phyloP scores from a whole-genome alignment of 92 coral and sea anemone species.

The Diadumene lineata region DNA sequence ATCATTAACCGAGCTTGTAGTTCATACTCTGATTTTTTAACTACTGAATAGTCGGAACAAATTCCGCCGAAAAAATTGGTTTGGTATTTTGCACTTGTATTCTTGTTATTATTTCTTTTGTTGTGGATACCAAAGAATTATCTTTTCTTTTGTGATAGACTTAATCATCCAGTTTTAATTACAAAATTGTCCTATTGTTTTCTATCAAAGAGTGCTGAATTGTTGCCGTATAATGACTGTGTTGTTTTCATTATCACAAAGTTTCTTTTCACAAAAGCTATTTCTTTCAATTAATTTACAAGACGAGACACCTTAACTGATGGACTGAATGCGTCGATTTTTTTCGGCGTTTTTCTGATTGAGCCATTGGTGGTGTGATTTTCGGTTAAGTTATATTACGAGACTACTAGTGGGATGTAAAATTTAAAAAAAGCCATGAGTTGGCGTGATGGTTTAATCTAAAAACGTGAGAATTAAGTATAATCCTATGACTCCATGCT shows the following conservation, averaged over 20 bases:
- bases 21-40: not conserved
- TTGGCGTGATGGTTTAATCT: not conserved
- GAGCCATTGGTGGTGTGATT: not conserved
- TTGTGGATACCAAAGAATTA: conserved; percentile 37
- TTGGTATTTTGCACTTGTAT: conserved; percentile 11
- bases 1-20: not conserved
- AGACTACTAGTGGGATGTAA: not conserved
- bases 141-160: conserved; percentile 41
- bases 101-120: conserved; percentile 9
- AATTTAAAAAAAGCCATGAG: not conserved
- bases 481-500: conserved; percentile 9
- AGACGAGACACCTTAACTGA: conserved; percentile 38
- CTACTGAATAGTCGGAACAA: conserved; percentile 1
- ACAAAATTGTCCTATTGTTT: conserved; percentile 79
- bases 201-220: conserved; percentile 69
- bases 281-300: conserved; percentile 72
- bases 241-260: conserved; percentile 71
- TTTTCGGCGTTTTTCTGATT: conserved; percentile 6
- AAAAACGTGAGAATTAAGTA: conserved; percentile 18
- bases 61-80: not conserved
- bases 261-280: conserved; percentile 55
- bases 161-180: conserved; percentile 68
- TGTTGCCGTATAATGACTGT: conserved; percentile 57
- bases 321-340: not conserved
- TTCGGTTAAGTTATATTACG: too few species aligned